Evolutionary conservation across 2,113 vertebrate genomes (phyloP).

Genomic region (Rissa tridactyla): DNA sequence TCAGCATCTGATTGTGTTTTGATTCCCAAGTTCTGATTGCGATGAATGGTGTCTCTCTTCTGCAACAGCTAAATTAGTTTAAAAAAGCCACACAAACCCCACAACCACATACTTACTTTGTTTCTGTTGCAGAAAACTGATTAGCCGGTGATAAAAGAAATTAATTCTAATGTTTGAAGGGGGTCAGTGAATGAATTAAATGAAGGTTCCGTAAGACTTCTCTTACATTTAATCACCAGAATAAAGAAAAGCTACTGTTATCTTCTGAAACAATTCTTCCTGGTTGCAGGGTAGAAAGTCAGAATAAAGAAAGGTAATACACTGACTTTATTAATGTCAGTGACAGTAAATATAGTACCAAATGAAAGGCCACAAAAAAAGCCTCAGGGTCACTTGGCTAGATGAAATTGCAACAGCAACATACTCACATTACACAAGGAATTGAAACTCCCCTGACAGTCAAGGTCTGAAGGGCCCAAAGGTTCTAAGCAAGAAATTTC

Average conservation of each 20-base stretch:
- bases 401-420: background rate
- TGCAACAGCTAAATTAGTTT: background rate
- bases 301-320: background rate
- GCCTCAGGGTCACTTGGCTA: background rate
- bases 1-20: background rate
- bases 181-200: background rate
- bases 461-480: background rate
- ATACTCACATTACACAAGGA: background rate
- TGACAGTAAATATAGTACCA: background rate
- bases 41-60: background rate
- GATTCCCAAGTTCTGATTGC: background rate
- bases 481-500: background rate
- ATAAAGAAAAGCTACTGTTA: background rate
- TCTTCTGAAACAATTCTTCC: background rate
- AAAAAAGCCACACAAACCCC: background rate
- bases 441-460: background rate
- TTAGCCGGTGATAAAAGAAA: background rate
- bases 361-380: background rate
- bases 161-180: background rate
- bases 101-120: background rate
- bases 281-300: background rate
- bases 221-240: background rate
- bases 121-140: background rate
- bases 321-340: background rate
- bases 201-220: background rate